phyloP scores from a whole-genome alignment of 2,113 vertebrate species.

The Eulemur rufifrons region DNA sequence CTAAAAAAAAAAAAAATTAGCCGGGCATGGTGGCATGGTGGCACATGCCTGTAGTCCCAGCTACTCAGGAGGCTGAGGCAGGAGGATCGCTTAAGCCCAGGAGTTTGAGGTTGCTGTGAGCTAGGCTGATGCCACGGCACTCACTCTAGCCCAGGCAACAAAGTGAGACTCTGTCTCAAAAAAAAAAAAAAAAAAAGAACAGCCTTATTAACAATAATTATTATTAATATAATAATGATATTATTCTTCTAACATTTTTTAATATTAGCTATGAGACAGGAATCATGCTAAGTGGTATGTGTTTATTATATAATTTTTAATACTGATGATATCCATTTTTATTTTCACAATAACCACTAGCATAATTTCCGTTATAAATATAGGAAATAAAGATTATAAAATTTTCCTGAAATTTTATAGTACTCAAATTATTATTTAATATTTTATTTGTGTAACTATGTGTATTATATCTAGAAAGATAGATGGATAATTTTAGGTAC shows the following conservation, averaged over 20 bases:
- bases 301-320: not conserved
- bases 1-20: too few relatives aligned
- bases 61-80: too few relatives aligned
- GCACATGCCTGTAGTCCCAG: too few relatives aligned
- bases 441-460: not conserved
- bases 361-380: not conserved
- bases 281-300: not conserved
- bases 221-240: not conserved
- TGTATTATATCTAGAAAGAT: not conserved
- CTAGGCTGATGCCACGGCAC: too few relatives aligned
- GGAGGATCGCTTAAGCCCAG: too few relatives aligned
- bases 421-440: not conserved
- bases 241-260: not conserved
- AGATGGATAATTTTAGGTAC: not conserved
- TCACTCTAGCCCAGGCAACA: too few relatives aligned
- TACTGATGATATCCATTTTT: not conserved
- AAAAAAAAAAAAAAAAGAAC: too few relatives aligned
- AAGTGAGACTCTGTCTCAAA: too few relatives aligned
- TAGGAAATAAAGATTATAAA: not conserved
- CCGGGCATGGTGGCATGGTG: too few relatives aligned
- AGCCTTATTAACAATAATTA: too few relatives aligned
- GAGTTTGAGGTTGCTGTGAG: too few relatives aligned
- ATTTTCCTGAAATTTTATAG: not conserved
- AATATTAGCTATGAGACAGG: not conserved
- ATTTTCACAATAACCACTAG: not conserved